Evolutionary conservation across 2,797 vertebrate species (phyloP).

Genomic region (Brotula barbata): DNA sequence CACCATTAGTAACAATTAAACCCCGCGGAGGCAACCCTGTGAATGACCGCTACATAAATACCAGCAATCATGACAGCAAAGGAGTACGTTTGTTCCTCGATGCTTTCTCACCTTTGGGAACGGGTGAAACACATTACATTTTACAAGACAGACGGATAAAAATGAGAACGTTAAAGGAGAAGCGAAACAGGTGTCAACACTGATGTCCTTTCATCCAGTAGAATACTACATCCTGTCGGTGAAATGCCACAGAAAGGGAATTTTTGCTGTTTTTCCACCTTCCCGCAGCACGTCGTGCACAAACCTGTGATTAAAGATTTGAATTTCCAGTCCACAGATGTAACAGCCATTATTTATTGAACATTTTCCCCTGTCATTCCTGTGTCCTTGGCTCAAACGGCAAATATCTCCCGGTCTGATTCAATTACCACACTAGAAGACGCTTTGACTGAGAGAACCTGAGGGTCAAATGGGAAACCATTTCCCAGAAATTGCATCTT

Average conservation of each 20-base stretch:
- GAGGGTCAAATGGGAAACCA: constrained; percentile 28
- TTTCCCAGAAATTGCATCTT: constrained; percentile 30
- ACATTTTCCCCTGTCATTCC: constrained; percentile 4
- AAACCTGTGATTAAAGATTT: constrained; percentile 5
- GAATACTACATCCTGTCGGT: too few species aligned
- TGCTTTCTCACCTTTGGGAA: constrained; percentile 1
- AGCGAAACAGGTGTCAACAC: too few species aligned
- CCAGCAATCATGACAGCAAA: background rate
- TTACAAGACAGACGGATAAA: too few species aligned
- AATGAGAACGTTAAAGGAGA: too few species aligned
- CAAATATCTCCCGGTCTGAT: constrained; percentile 33
- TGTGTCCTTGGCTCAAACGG: constrained; percentile 18
- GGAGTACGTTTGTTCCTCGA: constrained; percentile 1
- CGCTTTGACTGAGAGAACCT: background rate
- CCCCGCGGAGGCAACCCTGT: background rate
- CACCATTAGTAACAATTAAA: constrained; percentile 10
- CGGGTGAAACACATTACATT: background rate
- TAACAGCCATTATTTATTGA: constrained; percentile 14
- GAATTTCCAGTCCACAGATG: constrained; percentile 12
- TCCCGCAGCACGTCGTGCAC: constrained; percentile 3
- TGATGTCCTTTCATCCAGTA: too few species aligned
- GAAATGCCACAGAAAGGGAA: too few species aligned
- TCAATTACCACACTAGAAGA: constrained; percentile 30
- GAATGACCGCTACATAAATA: background rate
- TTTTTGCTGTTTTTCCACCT: background rate